phyloP scores from a whole-genome alignment of 1,140 invertebrate genomes.

The Spodoptera frugiperda region DNA sequence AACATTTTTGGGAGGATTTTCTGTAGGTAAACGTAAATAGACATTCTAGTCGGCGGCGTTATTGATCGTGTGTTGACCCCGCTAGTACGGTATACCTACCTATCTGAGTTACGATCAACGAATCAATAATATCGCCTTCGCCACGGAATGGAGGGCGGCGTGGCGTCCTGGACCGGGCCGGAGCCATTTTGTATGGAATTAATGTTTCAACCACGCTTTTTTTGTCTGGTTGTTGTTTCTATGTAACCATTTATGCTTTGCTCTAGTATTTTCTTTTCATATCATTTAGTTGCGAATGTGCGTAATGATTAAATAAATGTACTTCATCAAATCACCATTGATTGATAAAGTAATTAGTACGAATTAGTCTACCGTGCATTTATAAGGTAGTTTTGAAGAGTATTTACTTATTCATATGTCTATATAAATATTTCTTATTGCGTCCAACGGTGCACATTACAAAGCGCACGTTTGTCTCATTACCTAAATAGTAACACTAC shows the following conservation, averaged over 20 bases:
- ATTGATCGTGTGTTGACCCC: constrained; percentile 72
- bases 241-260: constrained; percentile 19
- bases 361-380: background rate
- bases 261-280: background rate
- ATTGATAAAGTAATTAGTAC: no score
- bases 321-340: background rate
- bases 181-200: constrained; percentile 31
- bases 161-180: constrained; percentile 40
- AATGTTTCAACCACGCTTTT: background rate
- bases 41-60: constrained; percentile 49
- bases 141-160: constrained; percentile 27
- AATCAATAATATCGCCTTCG: constrained; percentile 56
- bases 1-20: background rate
- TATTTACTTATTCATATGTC: no score
- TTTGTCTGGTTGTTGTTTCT: background rate
- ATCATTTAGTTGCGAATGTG: constrained; percentile 7
- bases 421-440: no score
- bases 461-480: no score
- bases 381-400: no score
- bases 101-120: constrained; percentile 34
- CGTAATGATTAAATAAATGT: background rate
- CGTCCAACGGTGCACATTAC: no score
- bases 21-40: constrained; percentile 20
- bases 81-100: constrained; percentile 45
- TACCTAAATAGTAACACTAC: no score